Evolutionary conservation across 2,888 invertebrate species (phyloP), one percentile per base, ranked within the genome.

Genomic region (Pocota personata): DNA sequence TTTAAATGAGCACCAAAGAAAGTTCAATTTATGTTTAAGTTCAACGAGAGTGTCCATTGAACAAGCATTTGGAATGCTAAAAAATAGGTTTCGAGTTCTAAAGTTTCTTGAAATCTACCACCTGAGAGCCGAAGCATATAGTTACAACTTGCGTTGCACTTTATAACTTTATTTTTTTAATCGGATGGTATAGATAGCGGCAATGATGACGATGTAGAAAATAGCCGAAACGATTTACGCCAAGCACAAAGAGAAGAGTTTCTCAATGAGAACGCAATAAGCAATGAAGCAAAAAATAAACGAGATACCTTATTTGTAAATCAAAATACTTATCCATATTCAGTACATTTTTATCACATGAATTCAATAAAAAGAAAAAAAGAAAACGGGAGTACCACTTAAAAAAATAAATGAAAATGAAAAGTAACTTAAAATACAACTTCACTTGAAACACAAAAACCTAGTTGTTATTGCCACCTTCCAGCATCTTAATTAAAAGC

Each of bases 231-330:
- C 52, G 52, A 30, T 55, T 16, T 55, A 55, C 52, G 14, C n/a
- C 27, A 55, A 55, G 0, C 30, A 16, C 52, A 55, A 55, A 30
- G 52, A 3, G 30, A 55, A 55, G 7, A 30, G 30, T 55, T 3
- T 55, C n/a, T 55, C n/a, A 55, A 30, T 55, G 52, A 55, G 14
- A 16, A 55, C 30, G 14, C 32, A n/a, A 55, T 27, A 55, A 55
- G 55, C 30, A 55, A 30, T 55, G 52, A 55, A 55, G 27, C 52
- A 27, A 55, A 16, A 55, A 55, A 30, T 55, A 55, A 55, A 55
- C 7, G 32, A 8, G 55, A 32, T 55, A 4, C 14, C 24, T 55
- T 30, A 55, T 55, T 55, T 30, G 32, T 55, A 55, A 27, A 27
- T 16, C n/a, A 30, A 55, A 55, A 55, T 27, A 48, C 16, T 48